Base-by-base conservation (phyloP, 2,888 invertebrate species). In the Stenotaenia linearis region DNA sequence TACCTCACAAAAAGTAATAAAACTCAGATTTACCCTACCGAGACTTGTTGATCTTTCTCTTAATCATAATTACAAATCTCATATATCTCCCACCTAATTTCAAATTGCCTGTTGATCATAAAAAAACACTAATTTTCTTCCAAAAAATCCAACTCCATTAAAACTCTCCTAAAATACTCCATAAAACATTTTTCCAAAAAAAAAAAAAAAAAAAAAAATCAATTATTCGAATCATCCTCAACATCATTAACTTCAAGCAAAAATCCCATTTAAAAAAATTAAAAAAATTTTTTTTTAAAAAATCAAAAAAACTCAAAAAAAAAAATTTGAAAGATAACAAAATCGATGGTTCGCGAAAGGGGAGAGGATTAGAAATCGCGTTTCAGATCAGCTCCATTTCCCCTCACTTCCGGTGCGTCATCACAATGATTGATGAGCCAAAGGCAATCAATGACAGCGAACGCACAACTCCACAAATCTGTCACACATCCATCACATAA, bases 331-430 rank as follows among this genome's bases (percentile, higher is more conserved):
- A 56, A 56, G 56, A 56, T 56, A 56, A 56, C 21, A 56, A 56
- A 56, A 56, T 56, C 56, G 56, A 56, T 56, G 56, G 23, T 56
- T 56, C 23, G 18, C 18, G 23, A 56, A 56, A 23, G 21, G 21
- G 18, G 56, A 56, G 56, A 56, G 56, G 56, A 23, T 56, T 56
- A 23, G 23, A 56, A 56, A 56, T 56, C 56, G 56, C 9, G 56
- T 56, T 56, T 56, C 56, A n/a, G 21, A 56, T 56, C 56, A 56
- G 56, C 56, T 56, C 56, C 56, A 56, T 56, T 56, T 56, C 56
- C 56, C 56, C 56, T 56, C 56, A 56, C 56, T 56, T 56, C 56
- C 56, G 56, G 56, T 56, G 56, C 56, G 56, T 56, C 56, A 56
- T 56, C 56, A 56, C 56, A 23, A 56, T 56, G 56, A 56, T 56